A percentile compares a stretch with the other conserved stretches of the same genome.
phyloP scores from a whole-genome alignment of 30 jellyfish, hydroid and myxozoan species.

The Pseudorhiza aurosa region DNA sequence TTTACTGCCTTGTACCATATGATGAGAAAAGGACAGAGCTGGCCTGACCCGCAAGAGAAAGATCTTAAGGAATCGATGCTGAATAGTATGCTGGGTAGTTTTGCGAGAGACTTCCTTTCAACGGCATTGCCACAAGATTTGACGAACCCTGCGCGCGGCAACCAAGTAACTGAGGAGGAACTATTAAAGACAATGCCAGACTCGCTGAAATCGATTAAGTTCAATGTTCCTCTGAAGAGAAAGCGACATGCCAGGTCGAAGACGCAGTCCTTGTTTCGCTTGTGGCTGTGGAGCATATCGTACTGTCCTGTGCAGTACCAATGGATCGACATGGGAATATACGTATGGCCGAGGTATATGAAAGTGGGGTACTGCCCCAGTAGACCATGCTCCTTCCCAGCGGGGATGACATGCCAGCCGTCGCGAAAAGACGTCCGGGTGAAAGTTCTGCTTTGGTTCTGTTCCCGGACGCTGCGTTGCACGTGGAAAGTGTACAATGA shows the following conservation, averaged over 20 bases:
- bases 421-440: constrained; percentile 43
- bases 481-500: constrained; percentile 60
- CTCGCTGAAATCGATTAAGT: constrained; percentile 31
- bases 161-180: constrained; percentile 46
- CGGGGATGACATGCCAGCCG: constrained; percentile 75
- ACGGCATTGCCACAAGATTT: constrained; percentile 51
- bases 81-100: constrained; percentile 51
- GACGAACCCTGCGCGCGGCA: neutral
- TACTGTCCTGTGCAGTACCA: constrained; percentile 71
- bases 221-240: constrained; percentile 29
- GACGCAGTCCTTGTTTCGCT: constrained; percentile 51
- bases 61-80: constrained; percentile 42
- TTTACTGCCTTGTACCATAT: constrained; percentile 64
- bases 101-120: constrained; percentile 37
- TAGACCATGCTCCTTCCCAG: constrained; percentile 70
- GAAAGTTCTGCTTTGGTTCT: constrained; percentile 55
- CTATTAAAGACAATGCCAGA: constrained; percentile 58
- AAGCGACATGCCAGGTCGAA: constrained; percentile 59
- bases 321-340: constrained; percentile 75
- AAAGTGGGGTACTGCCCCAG: constrained; percentile 63
- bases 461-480: constrained; percentile 34
- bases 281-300: constrained; percentile 67
- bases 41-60: constrained; percentile 68
- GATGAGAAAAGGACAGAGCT: constrained; percentile 53
- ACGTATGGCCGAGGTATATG: constrained; percentile 81